Evolutionary conservation across 2,888 invertebrate genomes (phyloP), one percentile per base, ranked within the genome.

Genomic region (Geotrupes spiniger): DNA sequence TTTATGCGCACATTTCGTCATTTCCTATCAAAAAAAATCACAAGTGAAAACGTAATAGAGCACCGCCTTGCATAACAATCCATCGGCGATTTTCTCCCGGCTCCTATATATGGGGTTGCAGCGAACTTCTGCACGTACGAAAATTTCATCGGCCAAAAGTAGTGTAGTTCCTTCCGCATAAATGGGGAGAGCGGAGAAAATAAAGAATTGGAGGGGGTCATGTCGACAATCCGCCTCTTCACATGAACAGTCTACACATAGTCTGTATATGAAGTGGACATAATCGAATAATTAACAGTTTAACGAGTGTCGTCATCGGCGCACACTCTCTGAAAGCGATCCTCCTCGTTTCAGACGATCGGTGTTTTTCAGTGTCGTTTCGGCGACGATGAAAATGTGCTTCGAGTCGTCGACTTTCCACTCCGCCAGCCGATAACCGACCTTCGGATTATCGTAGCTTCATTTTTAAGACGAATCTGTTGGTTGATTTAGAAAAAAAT

Each of bases 221-320:
- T 59, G 56, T 57, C 58, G 58, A 54, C 56, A 56, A 54, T 57
- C 54, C 56, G 51, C 48, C 59, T 58, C 58, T 59, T 61, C 58
- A 61, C 56, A 54, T 57, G 59, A 59, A 54, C 61, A 61, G 61
- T 61, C 57, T 58, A 53, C 57, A 52, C 51, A 56, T 56, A 58
- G 58, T 59, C 51, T 52, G 57, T 61, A 58, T 57, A 58, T 56
- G 61, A 61, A 54, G 57, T 57, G 55, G 61, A 54, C 58, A 61
- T 57, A 57, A 60, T 51, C 54, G 54, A 58, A 53, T 58, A 61
- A 60, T 61, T 61, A 58, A 54, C 58, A 56, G 53, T 48, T 52
- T 47, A 43, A 54, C 46, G 43, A 51, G 51, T 46, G 54, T 49
- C 36, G 40, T 49, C 49, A 36, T 33, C 44, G 40, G 11, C 14